Base-by-base conservation (phyloP, 1,140 invertebrate genomes). In the Teleopsis dalmanni region DNA sequence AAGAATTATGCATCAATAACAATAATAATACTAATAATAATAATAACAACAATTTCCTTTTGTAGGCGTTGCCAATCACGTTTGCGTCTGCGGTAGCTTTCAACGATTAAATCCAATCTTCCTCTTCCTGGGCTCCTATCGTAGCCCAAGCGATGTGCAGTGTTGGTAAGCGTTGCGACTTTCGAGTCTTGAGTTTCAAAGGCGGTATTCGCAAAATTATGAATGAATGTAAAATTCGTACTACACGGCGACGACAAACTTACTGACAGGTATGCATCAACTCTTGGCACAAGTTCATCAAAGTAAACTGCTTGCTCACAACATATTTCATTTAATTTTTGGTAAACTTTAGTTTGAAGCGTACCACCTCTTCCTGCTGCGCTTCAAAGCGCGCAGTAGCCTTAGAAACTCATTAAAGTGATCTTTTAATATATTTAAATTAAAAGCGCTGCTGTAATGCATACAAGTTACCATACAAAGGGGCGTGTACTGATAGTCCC, bases 231-330 rank as follows among this genome's bases (percentile, higher is more conserved):
- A 31, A 31, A 31, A 13, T 13, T 29, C 7, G 13, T 13, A 29
- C 27, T 8, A 31, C 16, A 16, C n/a, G 41, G 16, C 26, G n/a
- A n/a, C n/a, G n/a, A n/a, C n/a, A n/a, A n/a, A n/a, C n/a, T n/a
- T n/a, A 31, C 27, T 21, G 25, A 29, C 41, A 43, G 25, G 41
- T 43, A 29, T 23, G 18, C 16, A n/a, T n/a, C n/a, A 60, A 63
- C 58, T 8, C 34, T 57, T 62, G 61, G 60, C 60, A 62, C 61
- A 62, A 62, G 60, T 62, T 62, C 60, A 63, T 62, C 60, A 60
- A 53, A 35, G 7, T 29, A n/a, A 7, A 13, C 27, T 29, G 27
- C 27, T 29, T 29, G 13, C 27, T 29, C 27, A 29, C 13, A 8
- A 29, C 13, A 29, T n/a, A n/a, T n/a, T n/a, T n/a, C n/a, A n/a